phyloP scores from a whole-genome alignment of 2,888 invertebrate species.

The Drosophila hamatofila region DNA sequence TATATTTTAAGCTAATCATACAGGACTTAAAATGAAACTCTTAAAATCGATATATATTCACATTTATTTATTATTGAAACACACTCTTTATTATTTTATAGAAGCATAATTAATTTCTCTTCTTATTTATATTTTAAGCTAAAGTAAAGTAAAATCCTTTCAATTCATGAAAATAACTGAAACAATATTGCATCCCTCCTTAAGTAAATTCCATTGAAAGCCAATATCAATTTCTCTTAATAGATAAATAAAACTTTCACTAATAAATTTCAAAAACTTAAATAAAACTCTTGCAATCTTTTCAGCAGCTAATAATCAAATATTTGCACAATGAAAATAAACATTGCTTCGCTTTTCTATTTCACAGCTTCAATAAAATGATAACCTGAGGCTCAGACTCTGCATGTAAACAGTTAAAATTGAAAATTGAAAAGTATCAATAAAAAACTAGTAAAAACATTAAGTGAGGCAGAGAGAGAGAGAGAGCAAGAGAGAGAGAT shows the following conservation, averaged over 20 bases:
- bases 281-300: neutral
- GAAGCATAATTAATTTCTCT: too few relatives aligned
- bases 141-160: neutral
- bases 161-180: neutral
- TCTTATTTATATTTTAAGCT: too few relatives aligned
- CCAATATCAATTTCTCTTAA: neutral
- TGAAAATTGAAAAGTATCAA: conserved; percentile 9
- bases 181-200: neutral
- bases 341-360: conserved; percentile 5
- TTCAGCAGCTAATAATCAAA: neutral
- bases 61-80: too few relatives aligned
- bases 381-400: conserved; percentile 45
- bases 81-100: too few relatives aligned
- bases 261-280: neutral
- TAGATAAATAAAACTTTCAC: neutral
- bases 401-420: conserved; percentile 14
- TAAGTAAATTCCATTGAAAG: neutral
- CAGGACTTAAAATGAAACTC: too few relatives aligned
- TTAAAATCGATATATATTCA: too few relatives aligned
- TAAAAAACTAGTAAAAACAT: conserved; percentile 22
- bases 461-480: conserved; percentile 1
- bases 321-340: conserved; percentile 5
- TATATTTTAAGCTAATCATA: too few relatives aligned
- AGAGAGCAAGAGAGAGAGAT: too few relatives aligned
- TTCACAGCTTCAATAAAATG: conserved; percentile 60